Base-by-base conservation (phyloP, 2,888 invertebrate genomes). In the Patella depressa region DNA sequence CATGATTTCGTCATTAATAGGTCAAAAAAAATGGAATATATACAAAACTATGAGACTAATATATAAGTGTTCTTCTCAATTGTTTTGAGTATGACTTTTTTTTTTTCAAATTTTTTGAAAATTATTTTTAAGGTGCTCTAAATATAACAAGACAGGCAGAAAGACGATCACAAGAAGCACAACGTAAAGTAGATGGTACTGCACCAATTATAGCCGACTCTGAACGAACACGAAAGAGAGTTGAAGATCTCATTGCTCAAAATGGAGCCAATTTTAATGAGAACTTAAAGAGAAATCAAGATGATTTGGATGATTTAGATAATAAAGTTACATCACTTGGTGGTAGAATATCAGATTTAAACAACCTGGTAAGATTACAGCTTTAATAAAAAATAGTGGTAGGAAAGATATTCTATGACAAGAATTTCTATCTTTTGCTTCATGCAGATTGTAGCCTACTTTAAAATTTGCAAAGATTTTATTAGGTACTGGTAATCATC, bases 71-170 rank as follows among this genome's bases (percentile, higher is more conserved):
- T 11, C 29, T 12, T 70, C 12, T 24, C 3, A n/a, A 14, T 4
- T 70, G 19, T 14, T 34, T 45, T 45, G 45, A 9, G 45, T 45
- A 45, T 45, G 45, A 45, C 7, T 9, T 45, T 45, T 45, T 45
- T 34, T 4, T 34, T 3, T 34, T 3, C 2, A 3, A 4, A 3
- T 3, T 34, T 34, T 57, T 54, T 76, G n/a, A n/a, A n/a, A n/a
- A n/a, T n/a, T n/a, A n/a, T n/a, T 57, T 70, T 73, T 59, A 85
- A 93, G 94, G 94, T 82, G 99, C 99, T 2, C 93, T 98, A 75
- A 97, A 97, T 89, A 94, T 98, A 71, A 98, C 98, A 0, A 94
- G 95, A 57, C 96, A 96, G 84, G 94, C 94, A 82, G 93, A 94
- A 75, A 91, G 93, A 59, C 93, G 93, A 71, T 94, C 95, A 0